Conservation (phyloP, 1,140 invertebrate genomes). For the Ephestia elutella region DNA sequence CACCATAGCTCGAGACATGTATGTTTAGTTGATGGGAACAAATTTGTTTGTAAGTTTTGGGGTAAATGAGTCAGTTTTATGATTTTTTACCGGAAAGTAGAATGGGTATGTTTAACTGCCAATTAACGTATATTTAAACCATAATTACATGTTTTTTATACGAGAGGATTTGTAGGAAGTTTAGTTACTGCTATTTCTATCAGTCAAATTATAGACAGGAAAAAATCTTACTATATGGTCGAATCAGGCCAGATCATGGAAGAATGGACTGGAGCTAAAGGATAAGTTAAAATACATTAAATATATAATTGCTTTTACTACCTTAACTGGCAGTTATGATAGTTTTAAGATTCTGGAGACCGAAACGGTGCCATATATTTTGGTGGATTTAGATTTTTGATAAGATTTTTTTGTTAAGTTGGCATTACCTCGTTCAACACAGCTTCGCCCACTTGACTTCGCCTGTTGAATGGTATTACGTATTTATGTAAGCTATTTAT, state of each 20-base stretch:
- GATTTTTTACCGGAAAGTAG: not conserved
- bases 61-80: not conserved
- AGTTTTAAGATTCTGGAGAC: not conserved
- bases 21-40: not conserved
- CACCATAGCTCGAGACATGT: not conserved
- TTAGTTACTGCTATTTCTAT: too few species aligned
- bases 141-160: not conserved
- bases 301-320: too few species aligned
- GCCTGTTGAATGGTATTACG: slow-evolving; percentile 32
- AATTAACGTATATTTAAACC: not conserved
- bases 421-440: slow-evolving; percentile 32
- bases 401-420: not conserved
- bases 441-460: slow-evolving; percentile 37
- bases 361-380: not conserved
- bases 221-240: too few species aligned
- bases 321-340: not conserved
- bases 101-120: not conserved
- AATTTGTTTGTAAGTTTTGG: not conserved
- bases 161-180: too few species aligned
- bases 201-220: too few species aligned
- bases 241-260: too few species aligned
- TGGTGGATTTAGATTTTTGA: not conserved
- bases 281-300: too few species aligned
- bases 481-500: slow-evolving; percentile 62
- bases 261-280: too few species aligned